Conservation (phyloP, 2,797 vertebrate genomes). For the Spizella passerina region DNA sequence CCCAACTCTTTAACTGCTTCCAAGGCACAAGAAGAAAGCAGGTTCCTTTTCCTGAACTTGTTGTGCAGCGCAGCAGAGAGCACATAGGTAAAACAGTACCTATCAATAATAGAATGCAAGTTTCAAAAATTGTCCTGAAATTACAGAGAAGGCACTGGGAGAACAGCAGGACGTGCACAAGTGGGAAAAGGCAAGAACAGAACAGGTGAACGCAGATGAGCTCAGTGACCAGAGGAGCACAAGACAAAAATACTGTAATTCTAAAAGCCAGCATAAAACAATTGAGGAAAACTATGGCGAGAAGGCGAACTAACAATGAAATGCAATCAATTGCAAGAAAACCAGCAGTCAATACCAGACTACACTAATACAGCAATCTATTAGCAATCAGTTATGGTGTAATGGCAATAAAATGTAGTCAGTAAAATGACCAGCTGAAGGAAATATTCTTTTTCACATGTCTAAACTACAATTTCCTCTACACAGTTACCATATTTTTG, state of each 20-base stretch:
- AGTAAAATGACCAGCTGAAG: background rate
- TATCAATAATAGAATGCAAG: background rate
- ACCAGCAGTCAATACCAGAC: slow-evolving; percentile 1
- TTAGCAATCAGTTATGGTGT: slow-evolving; percentile 11
- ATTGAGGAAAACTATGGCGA: background rate
- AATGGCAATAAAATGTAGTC: background rate
- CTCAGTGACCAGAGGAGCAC: fast-evolving
- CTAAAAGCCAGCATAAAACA: background rate
- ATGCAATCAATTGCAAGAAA: slow-evolving; percentile 7
- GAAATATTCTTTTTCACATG: background rate
- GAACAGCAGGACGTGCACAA: fast-evolving
- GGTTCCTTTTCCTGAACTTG: background rate
- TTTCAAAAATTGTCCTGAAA: background rate
- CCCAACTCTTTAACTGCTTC: background rate
- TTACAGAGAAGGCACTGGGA: background rate
- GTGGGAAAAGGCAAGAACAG: background rate
- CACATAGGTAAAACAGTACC: background rate
- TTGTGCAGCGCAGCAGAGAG: background rate
- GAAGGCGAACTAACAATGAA: background rate
- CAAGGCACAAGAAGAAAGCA: background rate
- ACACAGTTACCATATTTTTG: background rate
- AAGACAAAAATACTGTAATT: background rate
- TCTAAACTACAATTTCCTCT: background rate
- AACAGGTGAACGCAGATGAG: background rate
- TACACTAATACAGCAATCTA: background rate